Base-by-base conservation (phyloP, 2,113 vertebrate genomes). In the Myrmecobius fasciatus region DNA sequence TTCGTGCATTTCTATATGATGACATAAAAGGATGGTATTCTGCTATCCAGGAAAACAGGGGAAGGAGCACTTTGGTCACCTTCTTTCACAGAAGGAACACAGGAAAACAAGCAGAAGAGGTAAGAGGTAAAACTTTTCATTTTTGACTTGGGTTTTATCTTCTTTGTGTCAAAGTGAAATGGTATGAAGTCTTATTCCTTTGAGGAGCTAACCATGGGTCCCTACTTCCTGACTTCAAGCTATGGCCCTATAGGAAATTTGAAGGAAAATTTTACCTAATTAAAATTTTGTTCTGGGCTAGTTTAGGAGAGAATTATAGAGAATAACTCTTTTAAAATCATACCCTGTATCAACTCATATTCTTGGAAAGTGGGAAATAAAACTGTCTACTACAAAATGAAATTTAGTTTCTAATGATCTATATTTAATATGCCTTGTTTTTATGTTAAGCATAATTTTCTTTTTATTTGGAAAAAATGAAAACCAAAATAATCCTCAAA, bases 401-500 rank as follows among this genome's bases (percentile, higher is more conserved):
- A 88, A 94, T 1, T 67, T 54, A 8, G 3, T 12, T 25, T 46
- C 25, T 88, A 91, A 6, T 52, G 67, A 83, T 51, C 48, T 94
- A 46, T 43, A 83, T 94, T 75, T 20, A 91, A 92, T 94, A 52
- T 0, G 52, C 92, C 97, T 94, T 93, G 24, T 67, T 93, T 95
- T 94, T 26, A 88, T 75, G 53, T 6, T 90, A 91, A 94, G 52
- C 94, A 89, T 26, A 90, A 89, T 89, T 91, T 60, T 93, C 89
- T 10, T 48, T 91, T 26, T 43, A 43, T 83, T 96, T 96, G 12
- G 51, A 90, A 95, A 91, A 92, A 67, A n/a, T 60, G 92, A 52
- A 88, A 48, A 88, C 20, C 12, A 53, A 90, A 31, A 28, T 90
- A 90, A 31, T 31, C 26, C 48, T 90, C 2, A 26, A 90, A 90